Evolutionary conservation across 1,140 invertebrate species (phyloP), one percentile per base, ranked within the genome.

Genomic region (Eriocheir sinensis): DNA sequence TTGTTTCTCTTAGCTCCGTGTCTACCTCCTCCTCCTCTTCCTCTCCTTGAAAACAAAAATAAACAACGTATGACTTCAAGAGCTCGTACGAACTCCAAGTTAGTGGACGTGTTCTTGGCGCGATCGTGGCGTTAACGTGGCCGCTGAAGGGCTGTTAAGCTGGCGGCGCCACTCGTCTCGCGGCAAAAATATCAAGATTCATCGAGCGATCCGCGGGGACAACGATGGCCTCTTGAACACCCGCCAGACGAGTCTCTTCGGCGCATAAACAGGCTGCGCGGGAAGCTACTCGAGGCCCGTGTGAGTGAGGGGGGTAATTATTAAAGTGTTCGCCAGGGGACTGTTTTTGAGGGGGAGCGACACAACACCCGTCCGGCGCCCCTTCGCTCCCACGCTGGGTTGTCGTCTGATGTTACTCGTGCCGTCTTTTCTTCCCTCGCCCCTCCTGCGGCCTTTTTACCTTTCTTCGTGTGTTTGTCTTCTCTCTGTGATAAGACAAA

Each of bases 151-250:
- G 60, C 60, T n/a, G 21, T 72, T 72, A 72, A n/a, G 21, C 6
- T 12, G 60, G 4, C 60, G 4, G 60, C 21, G 60, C n/a, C 21
- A 4, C 17, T 72, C 60, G n/a, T 72, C 27, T 72, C 60, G 27
- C n/a, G n/a, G 60, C n/a, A n/a, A 72, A 72, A 72, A 72, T 12
- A 72, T 72, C 60, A 72, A 72, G 60, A 72, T 72, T 72, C 60
- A 72, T 72, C 60, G 60, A n/a, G n/a, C n/a, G 60, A 72, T 72
- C 6, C 27, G 60, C n/a, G 60, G 60, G 4, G 27, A 72, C 60
- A 72, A n/a, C 21, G n/a, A 72, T 72, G 27, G 60, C 6, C 60
- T 72, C 60, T 21, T 72, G 21, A 72, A 72, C n/a, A 21, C n/a
- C 60, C 27, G n/a, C 27, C 27, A 72, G 6, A 72, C 21, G 60